A percentile compares a stretch with the other conserved stretches of the same genome.
These are phyloP conservation scores for Falcunculus frontatus DNA, from an alignment of 2,113 vertebrate species.

Conservation along the genomic window DNA sequence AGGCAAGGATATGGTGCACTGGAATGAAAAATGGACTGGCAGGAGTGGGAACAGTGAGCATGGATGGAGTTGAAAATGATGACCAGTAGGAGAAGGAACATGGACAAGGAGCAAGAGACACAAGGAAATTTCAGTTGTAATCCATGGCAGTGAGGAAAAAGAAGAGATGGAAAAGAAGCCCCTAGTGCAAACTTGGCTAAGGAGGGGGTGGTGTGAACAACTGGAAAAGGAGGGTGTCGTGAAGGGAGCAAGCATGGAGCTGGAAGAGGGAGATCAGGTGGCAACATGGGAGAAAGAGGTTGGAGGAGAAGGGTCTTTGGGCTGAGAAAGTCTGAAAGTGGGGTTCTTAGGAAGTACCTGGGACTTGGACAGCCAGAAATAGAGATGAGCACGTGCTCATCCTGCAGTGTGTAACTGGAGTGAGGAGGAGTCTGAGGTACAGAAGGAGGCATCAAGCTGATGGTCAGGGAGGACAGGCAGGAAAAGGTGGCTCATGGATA, in stretches of 20 bases:
- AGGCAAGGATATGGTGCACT: not conserved
- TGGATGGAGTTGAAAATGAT: not conserved
- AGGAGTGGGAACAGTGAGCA: not conserved
- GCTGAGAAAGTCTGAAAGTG: not conserved
- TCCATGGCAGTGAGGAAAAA: not conserved
- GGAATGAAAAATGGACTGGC: not conserved
- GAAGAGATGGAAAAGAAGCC: not conserved
- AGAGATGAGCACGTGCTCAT: not conserved
- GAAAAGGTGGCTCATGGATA: not conserved
- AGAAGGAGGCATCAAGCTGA: not conserved
- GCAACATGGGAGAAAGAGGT: not conserved
- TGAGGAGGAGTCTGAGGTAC: not conserved
- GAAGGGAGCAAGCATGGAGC: not conserved
- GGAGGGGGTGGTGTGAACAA: not conserved
- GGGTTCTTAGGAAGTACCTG: not conserved
- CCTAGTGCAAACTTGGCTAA: not conserved
- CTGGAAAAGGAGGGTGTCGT: not conserved
- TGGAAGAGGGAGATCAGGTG: not conserved
- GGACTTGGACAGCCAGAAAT: not conserved
- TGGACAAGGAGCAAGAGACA: not conserved
- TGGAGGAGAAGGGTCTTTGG: not conserved
- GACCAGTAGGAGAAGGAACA: not conserved
- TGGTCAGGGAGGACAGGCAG: fast-evolving
- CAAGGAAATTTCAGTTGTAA: not conserved
- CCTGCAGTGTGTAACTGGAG: not conserved